Evolutionary conservation across 1,140 invertebrate genomes (phyloP).

Genomic region (Papilio dardanus): DNA sequence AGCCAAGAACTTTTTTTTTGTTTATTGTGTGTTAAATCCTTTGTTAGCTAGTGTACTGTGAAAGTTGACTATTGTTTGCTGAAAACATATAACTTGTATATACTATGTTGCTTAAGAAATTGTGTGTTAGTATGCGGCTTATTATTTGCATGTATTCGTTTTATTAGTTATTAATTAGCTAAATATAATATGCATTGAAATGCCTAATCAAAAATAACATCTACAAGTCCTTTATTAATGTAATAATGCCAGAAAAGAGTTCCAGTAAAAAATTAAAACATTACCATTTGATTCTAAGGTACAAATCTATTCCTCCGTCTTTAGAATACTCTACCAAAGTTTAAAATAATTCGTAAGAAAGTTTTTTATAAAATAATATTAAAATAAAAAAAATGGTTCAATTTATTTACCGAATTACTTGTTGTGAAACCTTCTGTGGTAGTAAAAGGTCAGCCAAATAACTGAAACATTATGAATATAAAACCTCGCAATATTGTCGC

Average conservation of each 20-base stretch:
- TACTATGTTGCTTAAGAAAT: background rate
- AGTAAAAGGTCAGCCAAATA: constrained; percentile 13
- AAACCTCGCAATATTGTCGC: constrained; percentile 24
- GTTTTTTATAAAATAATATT: background rate
- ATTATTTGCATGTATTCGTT: background rate
- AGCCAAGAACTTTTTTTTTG: background rate
- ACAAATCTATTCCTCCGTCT: background rate
- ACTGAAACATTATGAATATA: constrained; percentile 20
- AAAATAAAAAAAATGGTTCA: background rate
- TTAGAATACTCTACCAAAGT: background rate
- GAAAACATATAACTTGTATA: background rate
- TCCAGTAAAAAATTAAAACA: no score
- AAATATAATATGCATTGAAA: no score
- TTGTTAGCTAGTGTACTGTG: constrained; percentile 12
- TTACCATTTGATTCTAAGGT: background rate
- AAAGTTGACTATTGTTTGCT: constrained; percentile 26
- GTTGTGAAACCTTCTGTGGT: background rate
- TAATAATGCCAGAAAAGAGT: no score
- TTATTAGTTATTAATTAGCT: no score
- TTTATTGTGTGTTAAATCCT: constrained; percentile 15
- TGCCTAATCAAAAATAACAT: no score
- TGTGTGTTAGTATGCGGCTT: no score
- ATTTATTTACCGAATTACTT: background rate
- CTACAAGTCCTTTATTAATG: no score
- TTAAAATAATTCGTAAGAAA: no score